Base-by-base conservation (phyloP, 2,113 vertebrate genomes). In the Anguilla japonica region DNA sequence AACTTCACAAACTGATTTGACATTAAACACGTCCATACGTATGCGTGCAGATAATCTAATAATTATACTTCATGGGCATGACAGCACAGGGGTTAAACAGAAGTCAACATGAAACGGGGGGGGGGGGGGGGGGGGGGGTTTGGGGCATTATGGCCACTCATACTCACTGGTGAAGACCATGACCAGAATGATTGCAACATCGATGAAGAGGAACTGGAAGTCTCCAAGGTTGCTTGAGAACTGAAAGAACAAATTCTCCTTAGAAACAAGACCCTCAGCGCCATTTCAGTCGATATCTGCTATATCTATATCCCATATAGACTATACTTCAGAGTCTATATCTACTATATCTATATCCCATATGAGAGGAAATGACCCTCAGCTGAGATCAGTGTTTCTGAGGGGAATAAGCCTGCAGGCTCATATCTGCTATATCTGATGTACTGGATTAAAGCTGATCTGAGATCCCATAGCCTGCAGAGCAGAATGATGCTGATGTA, bases 141-240 rank as follows among this genome's bases (percentile, higher is more conserved):
- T 34, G 0, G 34, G 75, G 7, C 16, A 15, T 16, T 15, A 63
- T 14, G 39, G 29, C 26, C 39, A 60, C 46, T 39, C 2, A 87
- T 90, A 96, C 96, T 97, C 91, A 97, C 97, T 97, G 89, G 97
- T 97, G 91, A 97, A 97, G 85, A 96, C 97, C 88, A 97, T 93
- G 84, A 97, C 93, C 91, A 97, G 89, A 93, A 97, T 97, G 92
- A 97, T 96, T 89, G 95, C 96, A 90, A 97, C 89, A 89, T 97
- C 97, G 85, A 97, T 97, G 92, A 97, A 97, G 91, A 99, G 98
- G 93, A 99, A 99, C 95, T 99, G 98, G 90, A 98, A 98, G 79
- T 99, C 98, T 90, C 98, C 98, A 79, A 99, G 93, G 89, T 97
- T 97, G 93, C 96, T 97, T 88, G 96, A 92, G 79, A 96, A 96